These are phyloP conservation scores for Lepidocyrtoides sp. DNA, from an alignment of 2,888 invertebrate species.

Conservation along the genomic window DNA sequence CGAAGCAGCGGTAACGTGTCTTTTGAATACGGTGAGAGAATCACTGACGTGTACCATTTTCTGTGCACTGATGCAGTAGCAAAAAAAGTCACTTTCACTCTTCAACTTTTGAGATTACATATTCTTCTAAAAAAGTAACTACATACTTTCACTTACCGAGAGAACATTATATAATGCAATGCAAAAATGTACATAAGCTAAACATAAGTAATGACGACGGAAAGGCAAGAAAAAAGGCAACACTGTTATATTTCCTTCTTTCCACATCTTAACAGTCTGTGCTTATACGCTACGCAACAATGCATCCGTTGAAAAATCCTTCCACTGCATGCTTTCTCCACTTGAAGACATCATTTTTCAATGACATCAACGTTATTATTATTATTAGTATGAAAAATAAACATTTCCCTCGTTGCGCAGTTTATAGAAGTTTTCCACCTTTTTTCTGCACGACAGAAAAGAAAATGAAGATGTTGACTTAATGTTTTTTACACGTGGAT, in stretches of 20 bases:
- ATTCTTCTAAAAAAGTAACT: constrained; percentile 10
- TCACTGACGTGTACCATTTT: not conserved
- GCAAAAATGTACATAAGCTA: too few relatives aligned
- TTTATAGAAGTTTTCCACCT: too few relatives aligned
- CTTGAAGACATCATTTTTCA: not conserved
- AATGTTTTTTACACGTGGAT: too few relatives aligned
- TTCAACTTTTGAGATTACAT: constrained; percentile 10
- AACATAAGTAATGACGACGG: not conserved
- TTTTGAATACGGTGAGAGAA: not conserved
- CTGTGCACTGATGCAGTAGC: too few relatives aligned
- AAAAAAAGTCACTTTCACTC: constrained; percentile 1
- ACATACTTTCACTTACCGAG: not conserved
- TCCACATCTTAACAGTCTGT: not conserved
- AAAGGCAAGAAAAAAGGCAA: not conserved
- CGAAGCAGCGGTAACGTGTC: not conserved
- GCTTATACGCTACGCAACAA: not conserved
- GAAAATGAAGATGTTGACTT: not conserved
- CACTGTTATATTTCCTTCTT: not conserved
- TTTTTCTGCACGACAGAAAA: too few relatives aligned
- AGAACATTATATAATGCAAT: not conserved
- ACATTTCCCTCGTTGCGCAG: not conserved
- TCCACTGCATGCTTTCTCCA: not conserved
- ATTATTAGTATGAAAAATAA: not conserved
- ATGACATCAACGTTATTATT: not conserved
- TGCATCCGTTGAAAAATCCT: too few relatives aligned